Conservation (phyloP, 2,888 invertebrate species). For the Ommatoiulus sabulosus region DNA sequence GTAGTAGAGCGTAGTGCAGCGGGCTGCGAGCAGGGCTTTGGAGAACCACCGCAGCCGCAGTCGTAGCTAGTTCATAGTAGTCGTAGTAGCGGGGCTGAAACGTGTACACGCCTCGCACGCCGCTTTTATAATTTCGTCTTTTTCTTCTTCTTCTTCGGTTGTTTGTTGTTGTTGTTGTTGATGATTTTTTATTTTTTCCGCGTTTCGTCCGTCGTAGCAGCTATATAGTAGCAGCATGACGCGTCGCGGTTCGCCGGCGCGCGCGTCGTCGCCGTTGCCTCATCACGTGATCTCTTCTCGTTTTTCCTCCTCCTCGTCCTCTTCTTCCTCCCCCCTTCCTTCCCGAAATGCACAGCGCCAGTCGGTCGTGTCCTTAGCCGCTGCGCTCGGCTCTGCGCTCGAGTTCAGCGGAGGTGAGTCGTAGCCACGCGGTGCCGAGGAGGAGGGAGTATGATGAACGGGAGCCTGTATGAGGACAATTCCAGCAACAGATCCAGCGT, state of each 20-base stretch:
- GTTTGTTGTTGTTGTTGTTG: no score
- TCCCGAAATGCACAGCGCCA: conserved; percentile 47
- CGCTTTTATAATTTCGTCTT: no score
- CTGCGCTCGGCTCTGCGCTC: conserved; percentile 31
- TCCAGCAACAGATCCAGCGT: conserved; percentile 61
- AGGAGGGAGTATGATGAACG: conserved; percentile 63
- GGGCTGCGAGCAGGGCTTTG: neutral
- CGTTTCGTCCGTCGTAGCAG: no score
- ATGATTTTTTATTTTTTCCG: no score
- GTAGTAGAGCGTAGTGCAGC: neutral
- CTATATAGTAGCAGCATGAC: no score
- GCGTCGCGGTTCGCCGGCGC: neutral
- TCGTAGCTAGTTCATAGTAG: neutral
- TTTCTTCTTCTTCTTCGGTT: no score
- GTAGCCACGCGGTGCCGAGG: conserved; percentile 50
- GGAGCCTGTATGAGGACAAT: conserved; percentile 62
- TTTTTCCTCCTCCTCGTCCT: neutral
- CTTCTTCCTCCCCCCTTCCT: neutral
- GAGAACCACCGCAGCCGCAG: neutral
- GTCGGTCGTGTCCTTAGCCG: conserved; percentile 61
- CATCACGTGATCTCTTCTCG: neutral
- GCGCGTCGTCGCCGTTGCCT: no score
- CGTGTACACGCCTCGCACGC: no score
- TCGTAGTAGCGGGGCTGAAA: neutral
- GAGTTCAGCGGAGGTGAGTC: conserved; percentile 60